Conservation (phyloP, 2,797 vertebrate species). For the Megaceryle alcyon region DNA sequence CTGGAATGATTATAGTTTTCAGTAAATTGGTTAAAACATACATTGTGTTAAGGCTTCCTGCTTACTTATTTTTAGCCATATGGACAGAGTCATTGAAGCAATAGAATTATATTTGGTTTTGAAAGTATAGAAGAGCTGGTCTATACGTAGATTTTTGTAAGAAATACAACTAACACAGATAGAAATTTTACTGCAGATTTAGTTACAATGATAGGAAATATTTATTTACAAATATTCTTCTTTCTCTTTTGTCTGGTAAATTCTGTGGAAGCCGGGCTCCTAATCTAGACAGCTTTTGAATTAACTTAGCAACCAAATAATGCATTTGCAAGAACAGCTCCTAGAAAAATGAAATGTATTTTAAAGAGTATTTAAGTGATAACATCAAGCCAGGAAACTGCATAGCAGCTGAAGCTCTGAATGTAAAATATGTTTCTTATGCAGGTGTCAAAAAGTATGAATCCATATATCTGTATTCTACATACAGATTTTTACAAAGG, state of each 20-base stretch:
- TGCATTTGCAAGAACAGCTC: neutral
- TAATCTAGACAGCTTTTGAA: neutral
- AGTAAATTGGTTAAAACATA: neutral
- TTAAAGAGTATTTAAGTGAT: neutral
- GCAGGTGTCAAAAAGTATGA: neutral
- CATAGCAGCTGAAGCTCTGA: neutral
- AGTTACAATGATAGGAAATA: neutral
- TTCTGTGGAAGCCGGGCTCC: neutral
- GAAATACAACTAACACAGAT: neutral
- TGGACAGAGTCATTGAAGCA: neutral
- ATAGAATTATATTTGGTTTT: neutral
- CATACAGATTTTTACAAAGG: neutral
- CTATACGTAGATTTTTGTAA: neutral
- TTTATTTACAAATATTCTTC: neutral
- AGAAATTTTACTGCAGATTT: neutral
- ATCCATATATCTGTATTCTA: neutral
- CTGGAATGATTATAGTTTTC: conserved; percentile 48
- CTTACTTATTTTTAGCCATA: neutral
- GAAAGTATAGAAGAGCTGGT: neutral
- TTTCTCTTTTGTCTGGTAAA: neutral
- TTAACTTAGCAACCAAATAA: neutral
- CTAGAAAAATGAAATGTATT: neutral
- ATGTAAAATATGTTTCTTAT: neutral
- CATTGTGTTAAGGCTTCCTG: neutral
- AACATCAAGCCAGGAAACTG: neutral